Percentiles rank a stretch among this genome's conserved stretches.
Conservation (phyloP, 2,113 vertebrate species). For the Phylloscopus trochiloides region DNA sequence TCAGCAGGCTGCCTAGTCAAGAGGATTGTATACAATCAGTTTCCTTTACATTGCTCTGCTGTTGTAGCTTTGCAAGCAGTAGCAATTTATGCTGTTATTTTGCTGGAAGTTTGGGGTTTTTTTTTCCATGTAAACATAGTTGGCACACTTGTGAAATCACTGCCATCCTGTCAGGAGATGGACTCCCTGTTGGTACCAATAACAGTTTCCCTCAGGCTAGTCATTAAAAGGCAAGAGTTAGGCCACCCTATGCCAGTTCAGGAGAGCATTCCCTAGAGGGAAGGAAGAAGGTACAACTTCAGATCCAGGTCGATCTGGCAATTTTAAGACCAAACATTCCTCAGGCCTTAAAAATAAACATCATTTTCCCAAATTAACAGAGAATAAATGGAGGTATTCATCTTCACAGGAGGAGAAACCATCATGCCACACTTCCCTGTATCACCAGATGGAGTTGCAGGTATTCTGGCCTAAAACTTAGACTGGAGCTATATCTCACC, state of each 20-base stretch:
- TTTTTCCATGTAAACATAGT: neutral
- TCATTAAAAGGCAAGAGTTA: neutral
- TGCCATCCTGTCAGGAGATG: neutral
- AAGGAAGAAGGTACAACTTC: neutral
- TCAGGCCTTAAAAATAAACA: neutral
- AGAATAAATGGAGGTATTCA: neutral
- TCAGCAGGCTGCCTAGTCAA: neutral
- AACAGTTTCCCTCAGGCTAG: neutral
- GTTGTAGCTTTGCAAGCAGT: neutral
- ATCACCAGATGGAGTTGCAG: neutral
- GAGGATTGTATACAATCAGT: neutral
- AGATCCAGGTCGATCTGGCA: neutral
- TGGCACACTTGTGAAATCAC: neutral
- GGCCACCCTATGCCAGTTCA: neutral
- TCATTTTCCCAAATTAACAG: neutral
- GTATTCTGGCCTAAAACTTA: neutral
- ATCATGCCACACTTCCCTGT: fast-evolving
- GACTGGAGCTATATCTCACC: neutral
- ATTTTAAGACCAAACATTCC: neutral
- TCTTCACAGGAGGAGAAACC: neutral
- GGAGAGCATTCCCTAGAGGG: neutral
- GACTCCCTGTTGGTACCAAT: neutral
- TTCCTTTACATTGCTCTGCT: slow-evolving; percentile 8
- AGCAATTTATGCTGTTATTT: neutral
- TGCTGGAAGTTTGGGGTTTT: neutral